Evolutionary conservation across 2,888 invertebrate species (phyloP), one percentile per base, ranked within the genome.

Genomic region (Dugesia japonica): DNA sequence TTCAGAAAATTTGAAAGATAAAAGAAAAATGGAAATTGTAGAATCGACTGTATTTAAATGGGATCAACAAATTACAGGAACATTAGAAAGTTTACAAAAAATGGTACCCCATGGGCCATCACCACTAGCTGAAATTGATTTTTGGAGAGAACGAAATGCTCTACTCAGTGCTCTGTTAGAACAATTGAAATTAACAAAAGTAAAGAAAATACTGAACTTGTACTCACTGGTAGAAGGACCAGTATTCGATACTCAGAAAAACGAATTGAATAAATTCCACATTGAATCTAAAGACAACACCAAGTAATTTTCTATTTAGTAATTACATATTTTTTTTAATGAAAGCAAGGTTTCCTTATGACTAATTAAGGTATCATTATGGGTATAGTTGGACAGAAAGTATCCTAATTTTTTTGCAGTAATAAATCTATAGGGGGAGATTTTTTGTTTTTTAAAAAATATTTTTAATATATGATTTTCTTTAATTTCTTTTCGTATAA

Each of bases 101-200:
- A 72, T 77, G 71, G 56, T 87, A 77, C 87, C 89, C 0, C 87
- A 88, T 72, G 90, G 90, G 0, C 88, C 89, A 78, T 90, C 91
- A 0, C 92, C 92, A 0, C 87, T 92, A 76, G 89, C 91, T 0
- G 92, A 92, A 82, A 91, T 90, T 81, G 89, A 89, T 78, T 90
- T 90, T 81, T 94, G 93, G 93, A 88, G 90, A 75, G 89, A 90
- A 81, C 87, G 90, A 79, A 90, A 92, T 82, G 88, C 89, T 0
- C 89, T 89, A 76, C 86, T 92, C 26, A 90, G 91, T 77, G 86
- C 89, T 28, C 85, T 92, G 0, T 88, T 90, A 26, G 92, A 93
- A 80, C 92, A 93, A 82, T 85, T 93, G 42, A 90, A 90, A 81
- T 89, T 89, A 42, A 88, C 89, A 0, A 87, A 87, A 79, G 88